Evolutionary conservation across 2,113 vertebrate genomes (phyloP), one percentile per base, ranked within the genome.

Genomic region (Hippocampus mohnikei): DNA sequence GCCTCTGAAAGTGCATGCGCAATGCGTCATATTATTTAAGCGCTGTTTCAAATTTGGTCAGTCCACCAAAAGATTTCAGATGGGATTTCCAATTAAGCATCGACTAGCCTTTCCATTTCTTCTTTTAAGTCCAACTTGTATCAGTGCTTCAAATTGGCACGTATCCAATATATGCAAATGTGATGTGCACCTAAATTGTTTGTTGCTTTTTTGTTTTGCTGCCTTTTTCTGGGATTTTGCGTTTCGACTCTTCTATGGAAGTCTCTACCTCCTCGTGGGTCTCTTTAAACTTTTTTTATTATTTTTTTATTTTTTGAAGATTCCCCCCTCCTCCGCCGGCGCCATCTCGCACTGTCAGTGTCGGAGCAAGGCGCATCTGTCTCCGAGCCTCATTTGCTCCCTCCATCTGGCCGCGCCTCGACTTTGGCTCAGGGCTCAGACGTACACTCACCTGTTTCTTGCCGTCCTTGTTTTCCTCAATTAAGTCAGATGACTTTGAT

Each of bases 361-460:
- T 59, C 23, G 63, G 13, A 77, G 11, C 46, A 50, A 50, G 46
- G 41, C 77, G 80, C 82, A 81, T 71, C 77, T 85, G 73, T 68
- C 58, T 76, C 81, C 42, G 40, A 77, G 75, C 75, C 65, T 73
- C 75, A 69, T 75, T 75, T 76, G 65, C 42, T 70, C 48, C n/a
- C 67, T 71, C 78, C 74, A 76, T 84, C 84, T 85, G 80, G 66
- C 21, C 52, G 65, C 23, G 67, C 70, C 77, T 55, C n/a, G 75
- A 77, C 79, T 74, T 69, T 42, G 33, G 69, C 65, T 81, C 2
- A 1, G 15, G 62, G 72, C 71, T 55, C 12, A 60, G 3, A 76
- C 71, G 66, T 69, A 64, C 73, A 44, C 50, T 66, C 72, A 64
- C 71, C 46, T 41, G 41, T 58, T 76, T 70, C 78, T 82, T 64